Conservation (phyloP, 1,140 invertebrate species). For the Pogonus chalceus region DNA sequence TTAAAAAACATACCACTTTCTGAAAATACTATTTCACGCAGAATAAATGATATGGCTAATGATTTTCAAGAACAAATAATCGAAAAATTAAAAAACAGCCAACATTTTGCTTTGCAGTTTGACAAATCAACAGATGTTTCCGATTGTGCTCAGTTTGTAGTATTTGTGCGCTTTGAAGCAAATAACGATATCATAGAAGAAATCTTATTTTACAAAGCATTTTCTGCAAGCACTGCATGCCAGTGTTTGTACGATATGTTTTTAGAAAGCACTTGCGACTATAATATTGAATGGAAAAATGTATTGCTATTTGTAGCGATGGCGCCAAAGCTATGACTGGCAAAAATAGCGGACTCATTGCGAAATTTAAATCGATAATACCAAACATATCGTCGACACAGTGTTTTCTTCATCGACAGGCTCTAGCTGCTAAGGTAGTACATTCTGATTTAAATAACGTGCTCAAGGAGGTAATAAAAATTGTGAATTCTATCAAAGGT, state of each 20-base stretch:
- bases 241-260: slow-evolving; percentile 22
- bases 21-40: no score
- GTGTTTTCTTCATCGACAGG: slow-evolving; percentile 28
- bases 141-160: no score
- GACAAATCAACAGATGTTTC: no score
- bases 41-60: no score
- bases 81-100: no score
- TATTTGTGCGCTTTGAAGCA: slow-evolving; percentile 23
- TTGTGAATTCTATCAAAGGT: slow-evolving; percentile 26
- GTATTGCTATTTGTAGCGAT: slow-evolving; percentile 30
- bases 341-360: slow-evolving; percentile 26
- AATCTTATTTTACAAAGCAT: slow-evolving; percentile 24
- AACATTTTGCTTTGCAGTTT: no score
- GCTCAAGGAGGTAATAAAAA: no score
- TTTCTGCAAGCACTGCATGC: slow-evolving; percentile 20
- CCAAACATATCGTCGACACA: slow-evolving; percentile 25
- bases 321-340: slow-evolving; percentile 31
- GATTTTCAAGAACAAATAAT: no score
- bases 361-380: slow-evolving; percentile 22
- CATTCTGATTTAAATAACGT: no score
- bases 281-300: slow-evolving; percentile 21
- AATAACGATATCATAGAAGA: slow-evolving; percentile 21
- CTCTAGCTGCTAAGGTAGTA: slow-evolving; percentile 21
- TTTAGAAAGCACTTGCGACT: slow-evolving; percentile 17
- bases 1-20: no score